Evolutionary conservation across 2,888 invertebrate species (phyloP), one percentile per base, ranked within the genome.

Genomic region (Aporophyla nigra): DNA sequence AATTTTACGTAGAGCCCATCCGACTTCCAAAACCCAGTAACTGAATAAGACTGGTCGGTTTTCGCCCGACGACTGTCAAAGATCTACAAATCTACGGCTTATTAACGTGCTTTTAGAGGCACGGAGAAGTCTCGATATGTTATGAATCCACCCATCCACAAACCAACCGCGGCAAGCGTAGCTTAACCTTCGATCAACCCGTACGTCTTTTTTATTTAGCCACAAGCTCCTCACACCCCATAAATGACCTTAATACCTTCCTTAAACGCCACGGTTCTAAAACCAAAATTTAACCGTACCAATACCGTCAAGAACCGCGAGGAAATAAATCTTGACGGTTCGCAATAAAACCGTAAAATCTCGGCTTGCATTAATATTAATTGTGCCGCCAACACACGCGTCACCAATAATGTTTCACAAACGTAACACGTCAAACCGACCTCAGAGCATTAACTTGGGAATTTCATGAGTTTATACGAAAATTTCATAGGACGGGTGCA

Each of bases 381-480:
- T 88, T 84, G 82, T 69, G 75, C 71, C 69, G 27, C 66, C 88
- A 82, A 78, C 85, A 80, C 83, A 73, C 78, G 83, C 83, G 78
- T 74, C 75, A 62, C 79, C 84, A 81, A 80, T 87, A 85, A 84
- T 87, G 85, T 82, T 84, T 81, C 78, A 63, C 77, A 84, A 78
- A 84, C 78, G 80, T 74, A 74, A 69, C 80, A 65, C 72, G 73
- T 84, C 78, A 76, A 70, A 33, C 51, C 84, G 74, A 87, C 87
- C 88, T 85, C 85, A 85, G 74, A 77, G 74, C 79, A 71, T 78
- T 78, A 73, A 83, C 80, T 83, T 80, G 87, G 84, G 86, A 83
- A 84, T 83, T 86, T 85, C 78, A 78, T 67, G 78, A 77, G 73
- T 72, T 73, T 74, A 76, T 74, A 70, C 68, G 72, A 71, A 80